A percentile compares a stretch with the other conserved stretches of the same genome.
phyloP scores from a whole-genome alignment of 2,113 vertebrate genomes.

The Stigmatopora argus region DNA sequence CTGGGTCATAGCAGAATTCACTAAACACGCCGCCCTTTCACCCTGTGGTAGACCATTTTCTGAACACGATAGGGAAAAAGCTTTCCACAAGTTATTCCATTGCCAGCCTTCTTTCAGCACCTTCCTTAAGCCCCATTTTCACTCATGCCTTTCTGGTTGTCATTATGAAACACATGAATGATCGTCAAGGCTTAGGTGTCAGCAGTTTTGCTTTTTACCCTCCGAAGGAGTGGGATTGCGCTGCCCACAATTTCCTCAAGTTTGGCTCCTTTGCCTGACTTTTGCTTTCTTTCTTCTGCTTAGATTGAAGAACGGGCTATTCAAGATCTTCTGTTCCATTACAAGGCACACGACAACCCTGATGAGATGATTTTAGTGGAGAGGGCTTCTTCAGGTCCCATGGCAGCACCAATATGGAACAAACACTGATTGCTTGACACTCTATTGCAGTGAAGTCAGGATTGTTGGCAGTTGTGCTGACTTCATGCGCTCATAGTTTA shows the following conservation, averaged over 20 bases:
- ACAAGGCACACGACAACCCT: slow-evolving; percentile 83
- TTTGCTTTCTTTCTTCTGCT: slow-evolving; percentile 3
- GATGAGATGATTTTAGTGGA: slow-evolving; percentile 91
- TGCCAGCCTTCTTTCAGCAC: slow-evolving; percentile 42
- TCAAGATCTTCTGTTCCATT: slow-evolving; percentile 86
- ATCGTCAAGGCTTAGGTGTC: slow-evolving; percentile 25
- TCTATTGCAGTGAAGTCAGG: slow-evolving; percentile 17
- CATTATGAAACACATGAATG: slow-evolving; percentile 34
- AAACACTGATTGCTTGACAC: slow-evolving; percentile 74
- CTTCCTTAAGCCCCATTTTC: slow-evolving; percentile 8
- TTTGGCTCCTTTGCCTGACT: slow-evolving; percentile 1
- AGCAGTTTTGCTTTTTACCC: slow-evolving; percentile 28
- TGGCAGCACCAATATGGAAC: slow-evolving; percentile 90
- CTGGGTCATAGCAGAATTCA: background rate
- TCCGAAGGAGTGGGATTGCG: slow-evolving; percentile 13
- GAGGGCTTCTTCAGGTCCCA: slow-evolving; percentile 81
- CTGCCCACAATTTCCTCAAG: slow-evolving; percentile 1
- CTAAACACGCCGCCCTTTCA: background rate
- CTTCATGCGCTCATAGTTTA: background rate
- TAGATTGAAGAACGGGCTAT: slow-evolving; percentile 94
- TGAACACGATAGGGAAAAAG: background rate
- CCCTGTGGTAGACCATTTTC: background rate
- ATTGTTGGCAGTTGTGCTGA: slow-evolving; percentile 13
- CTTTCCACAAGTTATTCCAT: slow-evolving; percentile 2
- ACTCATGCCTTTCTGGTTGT: slow-evolving; percentile 26